Conservation (phyloP, 1,140 invertebrate genomes). For the Anastrepha obliqua region DNA sequence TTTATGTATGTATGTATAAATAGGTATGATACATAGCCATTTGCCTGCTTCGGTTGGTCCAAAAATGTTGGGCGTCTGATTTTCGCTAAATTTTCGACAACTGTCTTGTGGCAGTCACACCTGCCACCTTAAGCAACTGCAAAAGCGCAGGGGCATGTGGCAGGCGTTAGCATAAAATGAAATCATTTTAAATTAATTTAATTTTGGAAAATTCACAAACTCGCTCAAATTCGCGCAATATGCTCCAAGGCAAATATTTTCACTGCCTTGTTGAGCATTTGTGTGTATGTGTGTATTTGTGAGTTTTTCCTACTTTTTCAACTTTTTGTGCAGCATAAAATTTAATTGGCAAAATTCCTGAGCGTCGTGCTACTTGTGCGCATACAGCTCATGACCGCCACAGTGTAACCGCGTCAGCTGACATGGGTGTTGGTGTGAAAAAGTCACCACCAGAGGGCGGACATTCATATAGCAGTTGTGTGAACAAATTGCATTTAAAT, state of each 20-base stretch:
- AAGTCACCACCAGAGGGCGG: not conserved
- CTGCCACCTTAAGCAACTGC: conserved; percentile 18
- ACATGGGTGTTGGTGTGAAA: not conserved
- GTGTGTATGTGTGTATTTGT: too few relatives aligned
- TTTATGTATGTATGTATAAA: not conserved
- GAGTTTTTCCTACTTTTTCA: conserved; percentile 13
- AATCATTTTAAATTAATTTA: conserved; percentile 47
- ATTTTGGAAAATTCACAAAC: conserved; percentile 37
- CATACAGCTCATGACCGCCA: not conserved
- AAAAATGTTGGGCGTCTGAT: conserved; percentile 15
- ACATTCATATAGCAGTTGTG: conserved; percentile 20
- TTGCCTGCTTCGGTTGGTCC: not conserved
- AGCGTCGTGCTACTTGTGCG: not conserved
- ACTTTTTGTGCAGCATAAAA: conserved; percentile 38
- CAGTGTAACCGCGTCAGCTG: not conserved
- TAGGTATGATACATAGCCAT: not conserved
- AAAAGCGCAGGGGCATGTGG: not conserved
- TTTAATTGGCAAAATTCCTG: conserved; percentile 50
- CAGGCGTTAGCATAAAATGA: not conserved
- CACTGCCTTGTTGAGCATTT: too few relatives aligned
- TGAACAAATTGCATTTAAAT: conserved; percentile 48
- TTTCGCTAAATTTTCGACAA: conserved; percentile 3
- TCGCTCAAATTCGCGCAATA: not conserved
- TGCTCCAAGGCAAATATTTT: not conserved
- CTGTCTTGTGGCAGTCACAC: conserved; percentile 22